These are phyloP conservation scores for Hemicrepidius hirtus DNA, from an alignment of 2,888 invertebrate genomes.

Conservation along the genomic window DNA sequence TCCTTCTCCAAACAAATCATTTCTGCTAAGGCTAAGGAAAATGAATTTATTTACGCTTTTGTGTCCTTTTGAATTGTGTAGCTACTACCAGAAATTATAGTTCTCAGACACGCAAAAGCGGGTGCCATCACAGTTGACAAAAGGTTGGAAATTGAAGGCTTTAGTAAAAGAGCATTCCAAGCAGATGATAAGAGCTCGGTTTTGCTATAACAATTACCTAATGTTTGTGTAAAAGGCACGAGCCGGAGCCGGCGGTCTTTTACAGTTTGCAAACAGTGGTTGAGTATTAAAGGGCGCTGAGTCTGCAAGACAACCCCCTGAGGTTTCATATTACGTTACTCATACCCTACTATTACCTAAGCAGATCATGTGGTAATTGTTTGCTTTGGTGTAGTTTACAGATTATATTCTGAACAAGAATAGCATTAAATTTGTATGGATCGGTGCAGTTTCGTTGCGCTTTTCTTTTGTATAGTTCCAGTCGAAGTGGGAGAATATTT, in stretches of 20 bases:
- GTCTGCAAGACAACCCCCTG: constrained; percentile 24
- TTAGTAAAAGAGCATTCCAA: constrained; percentile 13
- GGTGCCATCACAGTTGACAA: neutral
- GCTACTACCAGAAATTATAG: neutral
- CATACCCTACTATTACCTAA: constrained; percentile 37
- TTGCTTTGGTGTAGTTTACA: constrained; percentile 39
- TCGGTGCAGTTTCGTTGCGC: constrained; percentile 6
- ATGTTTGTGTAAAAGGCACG: constrained; percentile 51
- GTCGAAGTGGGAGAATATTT: neutral
- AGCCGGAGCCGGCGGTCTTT: constrained; percentile 45
- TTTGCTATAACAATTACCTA: constrained; percentile 35
- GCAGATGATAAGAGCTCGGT: constrained; percentile 15
- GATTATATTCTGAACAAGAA: constrained; percentile 41
- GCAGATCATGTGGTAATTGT: constrained; percentile 48
- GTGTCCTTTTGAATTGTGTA: no score
- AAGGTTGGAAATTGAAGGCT: constrained; percentile 26
- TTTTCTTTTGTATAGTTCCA: neutral
- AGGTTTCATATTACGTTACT: constrained; percentile 46
- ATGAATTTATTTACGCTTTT: no score
- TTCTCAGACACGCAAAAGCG: constrained; percentile 12
- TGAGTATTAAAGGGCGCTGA: constrained; percentile 30
- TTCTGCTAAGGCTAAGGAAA: no score
- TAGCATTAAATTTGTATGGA: constrained; percentile 31
- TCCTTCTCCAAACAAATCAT: no score
- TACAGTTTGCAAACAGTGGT: constrained; percentile 32